Base-by-base conservation (phyloP, 2,888 invertebrate species). In the Eristalis pertinax region DNA sequence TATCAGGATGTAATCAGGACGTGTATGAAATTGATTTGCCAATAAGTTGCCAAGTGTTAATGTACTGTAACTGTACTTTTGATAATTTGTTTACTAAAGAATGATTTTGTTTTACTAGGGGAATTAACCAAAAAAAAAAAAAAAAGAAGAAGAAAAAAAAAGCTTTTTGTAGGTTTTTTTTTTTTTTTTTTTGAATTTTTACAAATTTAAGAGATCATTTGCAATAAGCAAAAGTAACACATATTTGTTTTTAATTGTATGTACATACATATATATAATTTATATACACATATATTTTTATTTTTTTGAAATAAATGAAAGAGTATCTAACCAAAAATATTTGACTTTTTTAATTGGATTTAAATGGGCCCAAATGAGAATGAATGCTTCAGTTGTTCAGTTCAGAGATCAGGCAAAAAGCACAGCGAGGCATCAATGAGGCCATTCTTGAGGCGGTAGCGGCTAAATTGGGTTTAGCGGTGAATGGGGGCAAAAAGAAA, bases 21-120 rank as follows among this genome's bases (percentile, higher is more conserved):
- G 74, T 32, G 32, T 64, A 79, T 83, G 41, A 76, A 87, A 84
- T 67, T 73, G 72, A 84, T 87, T 87, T 84, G 87, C 87, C 87
- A 87, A 87, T 50, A 87, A 50, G 87, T 87, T 87, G 87, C 87
- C 87, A 87, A 87, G 79, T 72, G 73, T 76, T 84, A 79, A 87
- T 68, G 50, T 85, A 73, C 60, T 74, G 43, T 72, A 60, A 35
- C 26, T 69, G 41, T 75, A 78, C 60, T 69, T 41, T 64, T 74
- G 22, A 22, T 32, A 29, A 74, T 70, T 63, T 85, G 80, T 75
- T 38, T 65, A n/a, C 10, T 41, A 67, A 60, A 67, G 26, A 58
- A 64, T 50, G 60, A 24, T 60, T 60, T 81, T 63, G 60, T 77
- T 68, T 64, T 26, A 24, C 76, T 79, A 84, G 76, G 79, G 76